A percentile compares a stretch with the other conserved stretches of the same genome.
phyloP scores from a whole-genome alignment of 2,888 invertebrate species.

The Seira ritae region DNA sequence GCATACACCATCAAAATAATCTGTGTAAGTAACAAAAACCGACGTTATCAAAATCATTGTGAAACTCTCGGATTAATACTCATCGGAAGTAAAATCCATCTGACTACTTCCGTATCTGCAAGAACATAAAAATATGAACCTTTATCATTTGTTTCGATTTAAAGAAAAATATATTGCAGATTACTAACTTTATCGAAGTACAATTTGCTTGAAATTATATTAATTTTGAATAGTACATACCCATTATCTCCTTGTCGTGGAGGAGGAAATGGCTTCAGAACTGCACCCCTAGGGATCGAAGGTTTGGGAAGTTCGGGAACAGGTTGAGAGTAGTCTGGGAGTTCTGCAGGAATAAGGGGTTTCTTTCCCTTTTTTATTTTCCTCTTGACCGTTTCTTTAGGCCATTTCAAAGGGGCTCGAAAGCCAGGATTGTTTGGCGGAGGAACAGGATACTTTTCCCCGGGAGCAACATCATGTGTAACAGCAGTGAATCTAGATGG shows the following conservation, averaged over 20 bases:
- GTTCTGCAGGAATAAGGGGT: conserved; percentile 52
- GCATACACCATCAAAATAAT: no score
- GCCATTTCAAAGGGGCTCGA: conserved; percentile 47
- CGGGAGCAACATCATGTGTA: conserved; percentile 44
- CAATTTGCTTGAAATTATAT: no score
- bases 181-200: no score
- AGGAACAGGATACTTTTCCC: conserved; percentile 58
- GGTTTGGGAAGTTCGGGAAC: conserved; percentile 56
- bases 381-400: conserved; percentile 37
- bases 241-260: no score
- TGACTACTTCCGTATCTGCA: conserved; percentile 17
- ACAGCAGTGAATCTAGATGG: conserved; percentile 45
- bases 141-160: neutral
- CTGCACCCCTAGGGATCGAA: conserved; percentile 43
- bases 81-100: conserved; percentile 51
- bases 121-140: neutral
- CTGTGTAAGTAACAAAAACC: no score
- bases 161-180: no score
- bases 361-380: conserved; percentile 54
- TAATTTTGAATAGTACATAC: no score
- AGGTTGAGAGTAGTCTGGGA: conserved; percentile 52
- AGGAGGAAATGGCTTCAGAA: conserved; percentile 60
- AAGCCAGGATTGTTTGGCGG: conserved; percentile 48
- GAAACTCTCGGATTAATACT: no score
- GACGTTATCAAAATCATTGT: no score